Conservation (phyloP, 2,797 vertebrate genomes). For the Rhynchonycteris naso region DNA sequence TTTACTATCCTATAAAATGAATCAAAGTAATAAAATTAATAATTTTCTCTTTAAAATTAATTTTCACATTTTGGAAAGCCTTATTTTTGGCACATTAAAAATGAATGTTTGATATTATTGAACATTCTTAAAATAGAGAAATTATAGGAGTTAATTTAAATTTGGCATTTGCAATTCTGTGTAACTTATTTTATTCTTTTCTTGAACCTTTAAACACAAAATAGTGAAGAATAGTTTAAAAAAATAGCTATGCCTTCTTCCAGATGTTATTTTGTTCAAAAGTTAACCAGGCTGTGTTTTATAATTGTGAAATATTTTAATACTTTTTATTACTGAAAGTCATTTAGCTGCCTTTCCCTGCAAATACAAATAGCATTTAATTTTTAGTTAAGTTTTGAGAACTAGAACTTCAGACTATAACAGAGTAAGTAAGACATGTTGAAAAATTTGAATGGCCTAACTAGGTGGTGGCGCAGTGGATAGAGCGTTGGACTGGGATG, state of each 20-base stretch:
- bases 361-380: slow-evolving; percentile 13
- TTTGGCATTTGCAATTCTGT: slow-evolving; percentile 57
- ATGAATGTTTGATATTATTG: slow-evolving; percentile 52
- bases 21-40: slow-evolving; percentile 49
- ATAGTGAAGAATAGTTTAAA: slow-evolving; percentile 7
- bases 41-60: slow-evolving; percentile 58
- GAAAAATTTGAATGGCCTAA: slow-evolving; percentile 43
- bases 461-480: no score
- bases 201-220: slow-evolving; percentile 45
- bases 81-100: slow-evolving; percentile 64
- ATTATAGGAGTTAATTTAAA: slow-evolving; percentile 28
- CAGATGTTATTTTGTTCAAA: slow-evolving; percentile 50
- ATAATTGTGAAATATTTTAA: slow-evolving; percentile 55
- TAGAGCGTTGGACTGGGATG: no score
- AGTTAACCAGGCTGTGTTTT: slow-evolving; percentile 35
- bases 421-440: not conserved
- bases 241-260: slow-evolving; percentile 46
- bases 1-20: slow-evolving; percentile 39
- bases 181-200: slow-evolving; percentile 49
- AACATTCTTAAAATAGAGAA: slow-evolving; percentile 38
- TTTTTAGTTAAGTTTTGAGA: slow-evolving; percentile 51
- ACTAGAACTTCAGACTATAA: not conserved
- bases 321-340: slow-evolving; percentile 55
- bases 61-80: slow-evolving; percentile 61
- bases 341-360: slow-evolving; percentile 49